Conservation (phyloP, 2,888 invertebrate species). For the Perithous albicinctus region DNA sequence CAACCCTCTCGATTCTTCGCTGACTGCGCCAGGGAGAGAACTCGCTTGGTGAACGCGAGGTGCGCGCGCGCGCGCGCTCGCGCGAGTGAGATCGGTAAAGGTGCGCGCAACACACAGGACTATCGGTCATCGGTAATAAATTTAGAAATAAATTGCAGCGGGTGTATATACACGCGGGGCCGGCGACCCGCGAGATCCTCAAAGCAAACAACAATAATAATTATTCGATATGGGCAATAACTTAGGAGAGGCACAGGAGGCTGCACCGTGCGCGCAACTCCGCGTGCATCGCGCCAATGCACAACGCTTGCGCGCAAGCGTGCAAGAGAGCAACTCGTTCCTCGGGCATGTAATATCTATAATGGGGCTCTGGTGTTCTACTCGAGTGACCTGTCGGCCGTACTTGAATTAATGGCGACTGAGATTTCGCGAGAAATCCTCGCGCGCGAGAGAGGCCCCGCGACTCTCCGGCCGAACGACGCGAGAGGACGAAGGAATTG, state of each 20-base stretch:
- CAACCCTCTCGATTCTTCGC: constrained; percentile 62
- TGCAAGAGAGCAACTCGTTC: constrained; percentile 62
- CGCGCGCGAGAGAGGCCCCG: constrained; percentile 55
- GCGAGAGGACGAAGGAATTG: constrained; percentile 59
- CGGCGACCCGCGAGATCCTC: constrained; percentile 75
- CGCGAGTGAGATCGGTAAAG: constrained; percentile 11
- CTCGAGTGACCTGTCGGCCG: constrained; percentile 84
- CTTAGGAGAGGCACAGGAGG: constrained; percentile 73
- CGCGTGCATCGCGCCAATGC: not conserved
- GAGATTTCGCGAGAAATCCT: constrained; percentile 81
- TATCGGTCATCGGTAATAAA: constrained; percentile 85
- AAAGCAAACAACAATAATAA: constrained; percentile 85
- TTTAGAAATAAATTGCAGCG: constrained; percentile 82
- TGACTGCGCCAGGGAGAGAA: constrained; percentile 34
- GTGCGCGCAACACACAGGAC: constrained; percentile 62
- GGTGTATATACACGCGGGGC: constrained; percentile 52
- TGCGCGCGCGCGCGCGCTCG: not conserved
- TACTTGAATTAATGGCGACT: constrained; percentile 83
- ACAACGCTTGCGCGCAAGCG: not conserved
- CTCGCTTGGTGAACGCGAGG: constrained; percentile 24
- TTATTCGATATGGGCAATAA: constrained; percentile 83
- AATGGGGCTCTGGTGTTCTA: constrained; percentile 82
- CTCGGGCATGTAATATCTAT: constrained; percentile 82
- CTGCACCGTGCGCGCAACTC: constrained; percentile 39
- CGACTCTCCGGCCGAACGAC: constrained; percentile 47